Base-by-base conservation (phyloP, 1,140 invertebrate species). In the Conus ventricosus region DNA sequence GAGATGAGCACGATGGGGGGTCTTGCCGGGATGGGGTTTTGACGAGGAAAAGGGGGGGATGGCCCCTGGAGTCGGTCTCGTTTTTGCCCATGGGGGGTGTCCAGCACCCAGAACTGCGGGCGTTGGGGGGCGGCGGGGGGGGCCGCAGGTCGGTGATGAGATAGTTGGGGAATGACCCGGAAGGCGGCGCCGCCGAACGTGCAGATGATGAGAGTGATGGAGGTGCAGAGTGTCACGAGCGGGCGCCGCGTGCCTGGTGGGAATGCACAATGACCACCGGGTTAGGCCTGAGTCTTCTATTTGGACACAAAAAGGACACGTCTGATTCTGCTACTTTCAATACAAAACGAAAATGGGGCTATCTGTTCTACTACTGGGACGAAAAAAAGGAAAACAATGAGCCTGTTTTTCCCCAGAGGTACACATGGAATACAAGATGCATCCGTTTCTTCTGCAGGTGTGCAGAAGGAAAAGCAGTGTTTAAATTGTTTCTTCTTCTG, bases 141-240 rank as follows among this genome's bases (percentile, higher is more conserved):
- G 87, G 84, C 17, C 88, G 82, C 1, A 94, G 89, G 57, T 90
- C 90, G 5, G 91, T 93, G 7, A 92, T 78, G 54, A 97, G 95
- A 94, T 97, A 98, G 81, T 97, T 97, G 10, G 98, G 98, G 81
- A 97, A 97, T 96, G 91, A 97, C 98, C 55, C 98, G 96, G 17
- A 98, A 93, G 0, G 97, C 96, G 0, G 97, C 96, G 0, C 97
- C 95, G 39, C 97, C 91, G 93, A 97, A 98, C 75, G 97, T 97
- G 76, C 96, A 95, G 13, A 96, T 93, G 54, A 98, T 97, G 5
- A 97, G 97, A 23, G 97, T 92, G 25, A 96, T 96, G 92, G 97
- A 97, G 4, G 96, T 96, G 0, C 95, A 92, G 95, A 97, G 97
- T 87, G 96, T 81, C 23, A 63, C 6, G 57, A 84, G 55, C 83